Conservation (phyloP, 1,140 invertebrate genomes). For the Gonioctena quinquepunctata region DNA sequence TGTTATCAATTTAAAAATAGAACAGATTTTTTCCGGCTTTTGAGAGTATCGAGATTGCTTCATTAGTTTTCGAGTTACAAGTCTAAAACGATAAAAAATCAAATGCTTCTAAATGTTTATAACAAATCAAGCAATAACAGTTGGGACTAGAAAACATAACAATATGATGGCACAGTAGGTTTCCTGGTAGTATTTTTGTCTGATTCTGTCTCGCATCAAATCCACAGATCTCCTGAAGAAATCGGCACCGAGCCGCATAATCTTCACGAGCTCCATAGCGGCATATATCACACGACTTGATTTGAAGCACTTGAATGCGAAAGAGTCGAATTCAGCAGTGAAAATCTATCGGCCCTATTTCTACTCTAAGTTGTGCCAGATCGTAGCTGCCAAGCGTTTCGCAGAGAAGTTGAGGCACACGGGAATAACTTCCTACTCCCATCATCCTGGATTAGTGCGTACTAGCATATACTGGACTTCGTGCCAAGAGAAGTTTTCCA, state of each 20-base stretch:
- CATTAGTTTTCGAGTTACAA: too few species aligned
- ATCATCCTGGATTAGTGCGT: not conserved
- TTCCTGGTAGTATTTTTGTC: too few species aligned
- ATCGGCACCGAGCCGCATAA: conserved; percentile 55
- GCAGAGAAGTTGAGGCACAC: conserved; percentile 61
- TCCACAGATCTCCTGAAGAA: conserved; percentile 58
- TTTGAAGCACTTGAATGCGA: conserved; percentile 44
- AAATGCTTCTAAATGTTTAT: too few species aligned
- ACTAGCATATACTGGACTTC: not conserved
- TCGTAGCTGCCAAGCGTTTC: conserved; percentile 68
- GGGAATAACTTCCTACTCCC: conserved; percentile 14
- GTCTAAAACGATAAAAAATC: too few species aligned
- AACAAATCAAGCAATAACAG: too few species aligned
- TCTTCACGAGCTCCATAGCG: conserved; percentile 53
- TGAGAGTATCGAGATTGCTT: too few species aligned
- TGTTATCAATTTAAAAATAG: too few species aligned
- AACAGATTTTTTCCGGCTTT: too few species aligned
- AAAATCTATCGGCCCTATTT: conserved; percentile 32
- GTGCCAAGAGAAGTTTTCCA: not conserved
- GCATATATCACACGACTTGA: conserved; percentile 54
- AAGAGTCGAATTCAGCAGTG: not conserved
- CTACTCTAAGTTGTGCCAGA: conserved; percentile 66
- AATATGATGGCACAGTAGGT: too few species aligned
- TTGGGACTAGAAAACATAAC: too few species aligned
- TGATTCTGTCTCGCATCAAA: too few species aligned